Base-by-base conservation (phyloP, 2,797 vertebrate genomes). In the Emydoidea blandingii region DNA sequence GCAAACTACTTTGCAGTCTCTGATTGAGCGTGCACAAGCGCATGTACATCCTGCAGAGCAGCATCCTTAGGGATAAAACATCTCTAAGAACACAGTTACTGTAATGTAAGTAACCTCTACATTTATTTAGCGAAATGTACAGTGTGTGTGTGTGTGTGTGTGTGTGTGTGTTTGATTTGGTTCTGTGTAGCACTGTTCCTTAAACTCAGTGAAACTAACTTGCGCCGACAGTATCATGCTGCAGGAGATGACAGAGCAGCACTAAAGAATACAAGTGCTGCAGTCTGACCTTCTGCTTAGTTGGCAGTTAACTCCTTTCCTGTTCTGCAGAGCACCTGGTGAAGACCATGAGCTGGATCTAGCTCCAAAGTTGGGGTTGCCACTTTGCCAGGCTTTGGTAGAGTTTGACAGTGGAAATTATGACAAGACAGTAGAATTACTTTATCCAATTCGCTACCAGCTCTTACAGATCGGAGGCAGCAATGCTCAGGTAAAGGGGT, bases 341-440 rank as follows among this genome's bases (percentile, higher is more conserved):
- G 99, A 99, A 89, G 99, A 99, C 90, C 96, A 98, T 4, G 98
- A 99, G 85, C 98, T 98, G 94, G 98, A 97, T 81, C 88, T 99
- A 93, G 99, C 98, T 12, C 89, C 34, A 11, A 47, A 90, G 0
- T 0, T 99, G n/a, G 99, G 99, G 29, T 81, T 99, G 87, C 98
- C 99, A 3, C 98, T 99, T 97, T 99, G 99, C 97, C 98, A 99
- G 97, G 99, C 99, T 53, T 96, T 99, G 95, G 95, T 99, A 54
- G 99, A 99, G 97, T 99, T 98, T 80, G 97, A 99, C 92, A 97
- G 97, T 3, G 98, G 99, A 56, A 99, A 99, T 92, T 99, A 98
- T 12, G 97, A 97, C 89, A 98, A 93, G 2, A 94, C 98, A 0
- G 97, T 99, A 83, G 99, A 99, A 16, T 97, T 99, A 1, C 98